A percentile compares a stretch with the other conserved stretches of the same genome.
Conservation (phyloP, 2,797 vertebrate genomes). For the Fistularia commersonii region DNA sequence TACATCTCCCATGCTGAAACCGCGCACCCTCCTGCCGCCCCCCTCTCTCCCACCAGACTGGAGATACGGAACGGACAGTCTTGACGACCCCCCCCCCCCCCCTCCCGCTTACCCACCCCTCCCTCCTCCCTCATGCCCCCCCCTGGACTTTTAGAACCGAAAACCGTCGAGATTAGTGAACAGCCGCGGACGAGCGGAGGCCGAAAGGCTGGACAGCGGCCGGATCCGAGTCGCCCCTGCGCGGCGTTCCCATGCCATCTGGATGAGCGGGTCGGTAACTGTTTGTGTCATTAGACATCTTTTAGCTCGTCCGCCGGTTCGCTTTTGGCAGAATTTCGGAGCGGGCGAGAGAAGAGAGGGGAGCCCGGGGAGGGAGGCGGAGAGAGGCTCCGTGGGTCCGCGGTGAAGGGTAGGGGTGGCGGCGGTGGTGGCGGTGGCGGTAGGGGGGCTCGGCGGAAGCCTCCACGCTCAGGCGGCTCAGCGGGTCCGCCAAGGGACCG, state of each 20-base stretch:
- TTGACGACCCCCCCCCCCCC: constrained; percentile 68
- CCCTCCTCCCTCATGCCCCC: constrained; percentile 40
- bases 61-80: constrained; percentile 82
- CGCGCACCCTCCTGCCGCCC: constrained; percentile 67
- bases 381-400: constrained; percentile 18
- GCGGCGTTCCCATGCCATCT: constrained; percentile 67
- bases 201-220: constrained; percentile 63
- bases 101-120: constrained; percentile 25
- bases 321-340: constrained; percentile 15
- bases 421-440: constrained; percentile 3
- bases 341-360: constrained; percentile 5
- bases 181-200: constrained; percentile 64
- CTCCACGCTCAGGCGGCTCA: constrained; percentile 43
- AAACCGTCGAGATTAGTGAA: constrained; percentile 79
- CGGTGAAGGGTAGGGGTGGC: constrained; percentile 30
- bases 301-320: constrained; percentile 65
- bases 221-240: constrained; percentile 59
- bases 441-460: constrained; percentile 39
- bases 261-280: constrained; percentile 76
- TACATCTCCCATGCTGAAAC: constrained; percentile 70
- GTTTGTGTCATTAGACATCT: constrained; percentile 76
- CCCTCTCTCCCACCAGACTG: constrained; percentile 75
- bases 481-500: constrained; percentile 57
- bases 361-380: constrained; percentile 33
- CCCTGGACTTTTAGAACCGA: constrained; percentile 79